A percentile compares a stretch with the other conserved stretches of the same genome.
Evolutionary conservation across 2,797 vertebrate genomes (phyloP).

Genomic region (Smutsia temminckii): DNA sequence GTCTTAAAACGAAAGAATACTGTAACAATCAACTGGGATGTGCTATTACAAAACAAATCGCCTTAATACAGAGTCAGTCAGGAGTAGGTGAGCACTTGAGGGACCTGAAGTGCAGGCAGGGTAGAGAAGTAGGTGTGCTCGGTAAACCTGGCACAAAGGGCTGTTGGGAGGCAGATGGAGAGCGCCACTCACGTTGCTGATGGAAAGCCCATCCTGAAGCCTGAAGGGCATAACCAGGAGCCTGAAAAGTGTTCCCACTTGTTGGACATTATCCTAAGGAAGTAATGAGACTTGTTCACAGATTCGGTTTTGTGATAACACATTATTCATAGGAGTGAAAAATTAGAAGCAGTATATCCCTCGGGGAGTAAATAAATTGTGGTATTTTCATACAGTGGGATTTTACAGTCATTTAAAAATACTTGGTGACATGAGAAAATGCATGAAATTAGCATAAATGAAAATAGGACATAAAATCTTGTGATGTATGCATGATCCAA

Average conservation of each 20-base stretch:
- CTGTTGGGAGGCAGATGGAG: no score
- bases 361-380: neutral
- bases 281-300: neutral
- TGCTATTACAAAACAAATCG: neutral
- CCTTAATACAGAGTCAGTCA: accelerated
- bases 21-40: neutral
- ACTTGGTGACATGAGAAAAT: neutral
- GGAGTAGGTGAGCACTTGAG: neutral
- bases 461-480: neutral
- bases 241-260: neutral
- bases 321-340: neutral
- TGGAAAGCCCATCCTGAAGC: accelerated
- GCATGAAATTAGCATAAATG: neutral
- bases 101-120: neutral
- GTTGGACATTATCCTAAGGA: neutral
- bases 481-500: neutral
- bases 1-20: neutral
- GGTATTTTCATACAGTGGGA: neutral
- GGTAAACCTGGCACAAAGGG: accelerated
- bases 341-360: neutral
- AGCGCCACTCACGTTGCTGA: neutral
- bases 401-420: neutral
- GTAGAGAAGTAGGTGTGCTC: accelerated
- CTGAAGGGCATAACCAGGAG: accelerated
- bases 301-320: accelerated